Base-by-base conservation (phyloP, 2,888 invertebrate species). In the Epirrita christyi region DNA sequence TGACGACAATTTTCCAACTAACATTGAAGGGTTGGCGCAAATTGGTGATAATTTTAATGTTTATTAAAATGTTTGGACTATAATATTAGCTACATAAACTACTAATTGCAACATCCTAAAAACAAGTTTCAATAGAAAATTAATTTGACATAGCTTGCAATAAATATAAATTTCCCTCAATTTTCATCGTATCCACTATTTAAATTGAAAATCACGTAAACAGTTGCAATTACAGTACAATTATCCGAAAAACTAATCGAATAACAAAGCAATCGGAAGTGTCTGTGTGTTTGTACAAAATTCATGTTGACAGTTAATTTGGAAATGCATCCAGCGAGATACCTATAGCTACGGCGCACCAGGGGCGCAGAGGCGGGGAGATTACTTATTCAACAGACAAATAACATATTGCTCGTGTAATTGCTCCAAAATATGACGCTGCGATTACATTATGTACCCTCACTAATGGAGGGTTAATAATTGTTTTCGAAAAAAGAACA, bases 281-380 rank as follows among this genome's bases (percentile, higher is more conserved):
- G 75, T 81, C 80, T 83, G 80, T 76, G 74, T 73, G 65, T 67
- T 78, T 79, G 79, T 82, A 77, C 82, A 81, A 81, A 83, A 89
- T 88, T 81, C 86, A 85, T 85, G 76, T 75, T 86, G 91, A 90
- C 90, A 89, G 89, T 87, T 90, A 86, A 90, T 90, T 86, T 83
- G 85, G 86, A 79, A 86, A 84, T 89, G 90, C 90, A 87, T 75
- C 82, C 63, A 58, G 77, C 78, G 77, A 70, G 68, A 48, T 59
- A 59, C 59, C 49, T 54, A 54, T 11, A 54, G 52, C 32, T 29
- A 2, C 21, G 29, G 36, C 42, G 63, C 58, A 63, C 66, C 71
- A 59, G 71, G 71, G 69, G 67, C 65, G 61, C 60, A 71, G 66
- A 64, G 67, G 58, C 64, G 61, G 64, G 71, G 72, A 73, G 76